Percentiles rank a stretch among this genome's conserved stretches.
These are phyloP conservation scores for Lampris megalopsis DNA, from an alignment of 2,113 vertebrate species.

Conservation along the genomic window DNA sequence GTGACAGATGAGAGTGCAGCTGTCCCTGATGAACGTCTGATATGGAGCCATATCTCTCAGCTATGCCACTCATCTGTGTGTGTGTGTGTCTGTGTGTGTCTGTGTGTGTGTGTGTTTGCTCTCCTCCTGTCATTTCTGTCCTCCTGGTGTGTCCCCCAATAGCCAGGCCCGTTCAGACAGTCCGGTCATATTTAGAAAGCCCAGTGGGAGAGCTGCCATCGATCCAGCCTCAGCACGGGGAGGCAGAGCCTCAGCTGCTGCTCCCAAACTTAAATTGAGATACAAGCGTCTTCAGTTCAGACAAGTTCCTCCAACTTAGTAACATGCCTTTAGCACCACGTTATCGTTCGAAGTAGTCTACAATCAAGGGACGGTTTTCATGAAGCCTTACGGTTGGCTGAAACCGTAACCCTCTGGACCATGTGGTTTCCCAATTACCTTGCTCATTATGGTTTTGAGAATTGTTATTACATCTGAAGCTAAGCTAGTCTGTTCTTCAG, in stretches of 20 bases:
- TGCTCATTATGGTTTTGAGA: too few species aligned
- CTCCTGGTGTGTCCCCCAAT: slow-evolving; percentile 37
- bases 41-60: slow-evolving; percentile 61
- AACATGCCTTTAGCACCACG: too few species aligned
- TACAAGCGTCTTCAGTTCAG: slow-evolving; percentile 19
- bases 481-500: too few species aligned
- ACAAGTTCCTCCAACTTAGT: slow-evolving; percentile 3
- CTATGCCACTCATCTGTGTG: slow-evolving; percentile 58
- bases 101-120: slow-evolving; percentile 17
- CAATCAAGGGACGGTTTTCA: too few species aligned
- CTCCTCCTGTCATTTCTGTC: slow-evolving; percentile 28
- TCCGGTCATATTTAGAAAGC: slow-evolving; percentile 53
- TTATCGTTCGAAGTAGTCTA: too few species aligned
- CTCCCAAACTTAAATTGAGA: slow-evolving; percentile 35
- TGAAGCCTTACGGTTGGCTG: too few species aligned
- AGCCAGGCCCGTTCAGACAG: slow-evolving; percentile 42
- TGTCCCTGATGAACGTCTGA: slow-evolving; percentile 61
- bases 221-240: slow-evolving; percentile 16
- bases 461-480: too few species aligned
- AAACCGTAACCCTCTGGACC: too few species aligned
- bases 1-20: slow-evolving; percentile 62
- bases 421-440: too few species aligned
- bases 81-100: slow-evolving; percentile 25
- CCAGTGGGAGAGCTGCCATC: slow-evolving; percentile 56
- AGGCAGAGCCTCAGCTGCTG: slow-evolving; percentile 6